Conservation (phyloP, 2,797 vertebrate species). For the Poecilia wingei region DNA sequence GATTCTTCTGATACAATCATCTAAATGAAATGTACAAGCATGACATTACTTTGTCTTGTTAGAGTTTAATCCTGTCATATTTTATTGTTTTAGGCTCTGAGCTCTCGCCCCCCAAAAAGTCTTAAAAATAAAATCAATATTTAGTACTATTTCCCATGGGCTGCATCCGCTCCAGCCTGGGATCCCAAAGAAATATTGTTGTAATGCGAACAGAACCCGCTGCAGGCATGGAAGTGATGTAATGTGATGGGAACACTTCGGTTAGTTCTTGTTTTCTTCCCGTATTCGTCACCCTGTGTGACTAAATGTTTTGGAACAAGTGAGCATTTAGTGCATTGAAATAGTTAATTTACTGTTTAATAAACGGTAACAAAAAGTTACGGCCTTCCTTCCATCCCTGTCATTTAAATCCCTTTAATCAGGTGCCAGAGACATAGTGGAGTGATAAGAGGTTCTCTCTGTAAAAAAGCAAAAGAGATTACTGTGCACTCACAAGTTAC, state of each 20-base stretch:
- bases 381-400: no score
- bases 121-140: conserved; percentile 57
- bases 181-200: conserved; percentile 44
- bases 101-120: conserved; percentile 43
- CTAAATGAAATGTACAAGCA: conserved; percentile 20
- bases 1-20: conserved; percentile 31
- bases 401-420: no score
- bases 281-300: conserved; percentile 26
- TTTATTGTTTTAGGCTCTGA: conserved; percentile 41
- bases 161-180: conserved; percentile 32
- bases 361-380: neutral
- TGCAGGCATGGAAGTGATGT: conserved; percentile 33
- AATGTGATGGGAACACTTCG: conserved; percentile 51
- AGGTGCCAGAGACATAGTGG: neutral
- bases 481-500: neutral
- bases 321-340: conserved; percentile 31
- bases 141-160: conserved; percentile 43
- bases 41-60: conserved; percentile 28
- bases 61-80: neutral
- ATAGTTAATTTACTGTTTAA: neutral
- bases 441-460: neutral
- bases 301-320: conserved; percentile 36
- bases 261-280: conserved; percentile 32
- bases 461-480: neutral
- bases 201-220: conserved; percentile 39